phyloP scores from a whole-genome alignment of 2,113 vertebrate species.

The Varanus salvator region DNA sequence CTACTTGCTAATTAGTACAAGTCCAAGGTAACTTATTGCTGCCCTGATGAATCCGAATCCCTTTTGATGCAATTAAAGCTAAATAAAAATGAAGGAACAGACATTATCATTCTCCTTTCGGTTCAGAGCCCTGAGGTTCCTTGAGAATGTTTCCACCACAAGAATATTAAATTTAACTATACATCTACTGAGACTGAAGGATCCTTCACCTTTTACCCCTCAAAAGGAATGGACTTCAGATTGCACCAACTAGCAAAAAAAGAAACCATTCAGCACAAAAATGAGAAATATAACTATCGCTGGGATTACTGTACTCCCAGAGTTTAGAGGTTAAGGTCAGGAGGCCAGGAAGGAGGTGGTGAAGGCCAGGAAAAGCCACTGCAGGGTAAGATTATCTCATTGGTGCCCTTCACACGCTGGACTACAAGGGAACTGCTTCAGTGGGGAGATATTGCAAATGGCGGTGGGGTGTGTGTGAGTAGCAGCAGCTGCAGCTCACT shows the following conservation, averaged over 20 bases:
- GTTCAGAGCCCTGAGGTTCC: constrained; percentile 26
- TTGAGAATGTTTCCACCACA: constrained; percentile 17
- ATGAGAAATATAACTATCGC: not conserved
- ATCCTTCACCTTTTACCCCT: constrained; percentile 25
- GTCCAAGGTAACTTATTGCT: constrained; percentile 67
- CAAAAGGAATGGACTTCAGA: constrained; percentile 12
- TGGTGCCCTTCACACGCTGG: not conserved
- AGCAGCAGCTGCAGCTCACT: not conserved
- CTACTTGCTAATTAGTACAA: constrained; percentile 59
- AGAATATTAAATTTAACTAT: constrained; percentile 14
- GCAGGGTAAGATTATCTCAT: rapidly evolving
- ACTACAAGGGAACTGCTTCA: not conserved
- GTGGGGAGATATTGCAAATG: no score
- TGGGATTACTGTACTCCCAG: not conserved
- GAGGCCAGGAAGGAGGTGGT: not conserved
- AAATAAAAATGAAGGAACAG: constrained; percentile 44
- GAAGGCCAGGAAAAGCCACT: not conserved
- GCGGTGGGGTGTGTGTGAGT: not conserved
- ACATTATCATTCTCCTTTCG: constrained; percentile 41
- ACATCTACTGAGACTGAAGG: constrained; percentile 34
- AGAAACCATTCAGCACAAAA: constrained; percentile 9
- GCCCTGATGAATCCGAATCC: constrained; percentile 53
- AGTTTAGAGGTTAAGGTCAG: constrained; percentile 11
- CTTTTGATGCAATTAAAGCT: constrained; percentile 57
- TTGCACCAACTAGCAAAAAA: not conserved